Percentiles rank a stretch among this genome's conserved stretches.
These are phyloP conservation scores for Phenganax marumi DNA, from an alignment of 92 coral and sea anemone species.

Conservation along the genomic window DNA sequence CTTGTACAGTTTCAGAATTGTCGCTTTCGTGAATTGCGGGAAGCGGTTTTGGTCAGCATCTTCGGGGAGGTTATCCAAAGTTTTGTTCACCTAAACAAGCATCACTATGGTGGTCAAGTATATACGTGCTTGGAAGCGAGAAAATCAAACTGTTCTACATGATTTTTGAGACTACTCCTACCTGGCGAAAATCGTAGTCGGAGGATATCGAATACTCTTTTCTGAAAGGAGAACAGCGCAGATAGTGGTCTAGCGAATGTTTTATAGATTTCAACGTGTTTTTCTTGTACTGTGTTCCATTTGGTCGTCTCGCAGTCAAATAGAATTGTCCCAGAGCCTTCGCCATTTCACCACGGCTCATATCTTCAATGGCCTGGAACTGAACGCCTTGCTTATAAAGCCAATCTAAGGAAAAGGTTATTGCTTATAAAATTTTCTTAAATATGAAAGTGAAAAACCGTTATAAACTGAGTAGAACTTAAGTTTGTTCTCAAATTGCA, in stretches of 20 bases:
- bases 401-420: constrained; percentile 5
- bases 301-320: constrained; percentile 34
- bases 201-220: constrained; percentile 33
- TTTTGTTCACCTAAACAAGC: constrained; percentile 15
- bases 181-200: constrained; percentile 35
- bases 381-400: constrained; percentile 23
- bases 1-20: constrained; percentile 28
- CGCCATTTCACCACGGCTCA: constrained; percentile 30
- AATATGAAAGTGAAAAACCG: no score
- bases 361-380: constrained; percentile 29
- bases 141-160: no score
- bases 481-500: no score
- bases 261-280: constrained; percentile 35
- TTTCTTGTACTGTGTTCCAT: constrained; percentile 39
- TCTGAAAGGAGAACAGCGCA: constrained; percentile 33
- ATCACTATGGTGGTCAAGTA: neutral
- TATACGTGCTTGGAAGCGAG: no score
- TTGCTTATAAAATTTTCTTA: no score
- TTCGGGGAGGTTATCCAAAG: constrained; percentile 34
- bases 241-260: constrained; percentile 34
- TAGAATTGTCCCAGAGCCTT: constrained; percentile 37
- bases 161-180: neutral
- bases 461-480: no score
- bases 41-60: constrained; percentile 39
- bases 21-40: constrained; percentile 32